Base-by-base conservation (phyloP, 2,888 invertebrate genomes). In the Schizotus pectinicornis region DNA sequence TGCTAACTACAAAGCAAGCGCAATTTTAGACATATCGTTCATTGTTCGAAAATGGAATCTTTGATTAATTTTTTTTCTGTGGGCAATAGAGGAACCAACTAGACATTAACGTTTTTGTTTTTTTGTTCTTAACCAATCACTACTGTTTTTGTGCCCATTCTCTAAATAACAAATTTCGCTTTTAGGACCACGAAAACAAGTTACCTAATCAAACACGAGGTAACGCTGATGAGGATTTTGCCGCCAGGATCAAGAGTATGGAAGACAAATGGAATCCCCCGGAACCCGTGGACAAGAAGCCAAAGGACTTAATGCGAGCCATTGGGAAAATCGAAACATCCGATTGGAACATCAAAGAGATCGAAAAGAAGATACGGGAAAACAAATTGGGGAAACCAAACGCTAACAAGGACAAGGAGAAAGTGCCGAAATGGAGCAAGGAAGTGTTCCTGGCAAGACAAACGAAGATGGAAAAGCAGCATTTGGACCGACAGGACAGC, bases 341-440 rank as follows among this genome's bases (percentile, higher is more conserved):
- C 56, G 95, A 95, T 78, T 95, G 95, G 94, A 94, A 95, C 79
- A 89, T 95, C 33, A 90, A 91, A 67, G 90, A 93, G 78, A 92
- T 95, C 31, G 94, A 95, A 74, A 89, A 91, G 76, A 94, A 95
- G 80, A 94, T 95, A 32, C 83, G 87, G 70, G 90, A 92, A 75
- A 91, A 88, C 72, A 86, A 88, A 72, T 81, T 88, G 74, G 88
- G 88, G 32, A 82, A 87, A 70, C 71, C 74, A 1, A 64, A 85
- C 7, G 82, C 83, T 56, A 83, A 84, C 39, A 81, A 77, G 65
- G 81, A 84, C 5, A 88, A 88, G 54, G 81, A 84, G 67, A 89
- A 88, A 75, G 94, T 95, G 49, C 95, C 95, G 7, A 94, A 94
- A 77, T 95, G 95, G 95, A 94, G 92, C 77, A 85, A 89, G 64